Evolutionary conservation across 2,797 vertebrate species (phyloP).

Genomic region (Aviceda leuphotes): DNA sequence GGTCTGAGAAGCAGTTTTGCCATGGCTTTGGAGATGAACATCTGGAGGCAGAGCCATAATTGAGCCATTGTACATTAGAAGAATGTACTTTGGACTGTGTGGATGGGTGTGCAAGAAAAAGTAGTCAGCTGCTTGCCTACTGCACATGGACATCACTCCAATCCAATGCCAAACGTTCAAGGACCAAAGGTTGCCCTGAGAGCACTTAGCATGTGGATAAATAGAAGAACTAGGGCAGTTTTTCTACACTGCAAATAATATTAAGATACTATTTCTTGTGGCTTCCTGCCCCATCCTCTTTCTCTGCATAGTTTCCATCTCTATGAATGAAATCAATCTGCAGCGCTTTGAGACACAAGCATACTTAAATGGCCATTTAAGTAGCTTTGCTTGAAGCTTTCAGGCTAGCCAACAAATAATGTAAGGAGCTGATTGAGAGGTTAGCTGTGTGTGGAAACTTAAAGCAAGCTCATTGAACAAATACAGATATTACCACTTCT

Average conservation of each 20-base stretch:
- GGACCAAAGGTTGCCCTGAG: background rate
- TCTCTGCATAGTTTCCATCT: background rate
- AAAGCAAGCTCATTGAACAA: background rate
- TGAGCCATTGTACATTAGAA: background rate
- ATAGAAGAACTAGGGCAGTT: background rate
- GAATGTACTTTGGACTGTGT: background rate
- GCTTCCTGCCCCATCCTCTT: background rate
- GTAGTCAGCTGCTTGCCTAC: background rate
- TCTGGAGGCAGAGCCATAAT: background rate
- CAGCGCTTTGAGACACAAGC: background rate
- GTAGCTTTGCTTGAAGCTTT: background rate
- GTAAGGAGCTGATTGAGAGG: background rate
- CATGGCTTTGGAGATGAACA: background rate
- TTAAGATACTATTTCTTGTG: background rate
- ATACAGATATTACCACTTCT: background rate
- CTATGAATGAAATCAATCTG: background rate
- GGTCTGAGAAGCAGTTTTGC: background rate
- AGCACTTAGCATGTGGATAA: background rate
- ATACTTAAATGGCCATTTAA: background rate
- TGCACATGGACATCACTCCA: background rate
- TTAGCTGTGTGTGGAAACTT: background rate
- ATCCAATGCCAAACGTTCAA: background rate
- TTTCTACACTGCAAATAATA: background rate
- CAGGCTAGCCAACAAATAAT: background rate
- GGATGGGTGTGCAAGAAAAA: background rate